Evolutionary conservation across 2,113 vertebrate genomes (phyloP), one percentile per base, ranked within the genome.

Genomic region (Chionomys nivalis): DNA sequence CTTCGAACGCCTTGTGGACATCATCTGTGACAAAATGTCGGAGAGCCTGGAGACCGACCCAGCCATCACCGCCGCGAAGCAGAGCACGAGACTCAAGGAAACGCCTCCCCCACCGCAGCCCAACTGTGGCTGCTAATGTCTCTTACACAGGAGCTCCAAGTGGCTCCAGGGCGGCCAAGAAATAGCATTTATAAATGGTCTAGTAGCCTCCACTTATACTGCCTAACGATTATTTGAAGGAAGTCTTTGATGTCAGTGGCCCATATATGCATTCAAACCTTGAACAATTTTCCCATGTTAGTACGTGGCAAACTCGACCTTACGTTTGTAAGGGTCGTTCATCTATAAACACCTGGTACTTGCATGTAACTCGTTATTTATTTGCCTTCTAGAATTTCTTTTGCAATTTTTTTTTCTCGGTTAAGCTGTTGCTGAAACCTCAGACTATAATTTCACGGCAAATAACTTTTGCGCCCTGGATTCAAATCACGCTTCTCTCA

Each of bases 1-100:
- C 0, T 99, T 99, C 76, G 99, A 99, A 96, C 99, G 98, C 75
- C 99, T 99, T 0, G 99, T 99, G 86, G 99, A 99, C 97, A 99
- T 99, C 98, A 99, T 99, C 98, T 99, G 99, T 4, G 99, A 99
- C 98, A 99, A 99, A 98, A 99, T 99, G 99, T 99, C 99, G 0
- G 99, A 99, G 98, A 99, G 99, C 89, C 95, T 99, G 98, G 99
- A 99, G 98, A 98, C 96, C 0, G 99, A 99, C 96, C 99, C 99
- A 28, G 98, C 99, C 66, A 98, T 98, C 97, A 98, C 99, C 92
- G 99, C 99, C 0, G 96, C 99, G 94, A 99, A 99, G 89, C 99
- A 99, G 97, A 99, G 98, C 94, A 98, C 99, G 90, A 99, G 98
- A 98, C 99, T 99, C 98, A 99, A 99, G 96, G 99, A 99, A 97